phyloP scores from a whole-genome alignment of 1,140 invertebrate species.

The Ladona fulva region DNA sequence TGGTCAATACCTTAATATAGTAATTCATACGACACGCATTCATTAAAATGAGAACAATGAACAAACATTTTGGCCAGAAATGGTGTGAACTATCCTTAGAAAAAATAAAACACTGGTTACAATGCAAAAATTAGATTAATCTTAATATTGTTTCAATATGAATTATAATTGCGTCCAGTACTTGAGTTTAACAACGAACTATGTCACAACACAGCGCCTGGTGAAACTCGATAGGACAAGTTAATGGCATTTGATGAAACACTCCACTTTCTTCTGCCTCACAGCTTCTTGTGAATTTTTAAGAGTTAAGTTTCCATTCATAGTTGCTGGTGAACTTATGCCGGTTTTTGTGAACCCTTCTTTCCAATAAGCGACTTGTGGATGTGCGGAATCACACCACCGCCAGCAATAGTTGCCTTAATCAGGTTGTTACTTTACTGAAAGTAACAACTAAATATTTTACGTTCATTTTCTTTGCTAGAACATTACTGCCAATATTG shows the following conservation, averaged over 20 bases:
- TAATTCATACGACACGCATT: constrained; percentile 1
- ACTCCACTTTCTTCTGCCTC: neutral
- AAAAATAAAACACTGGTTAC: constrained; percentile 2
- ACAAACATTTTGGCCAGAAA: constrained; percentile 4
- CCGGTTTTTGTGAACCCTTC: constrained; percentile 64
- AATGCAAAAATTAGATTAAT: neutral
- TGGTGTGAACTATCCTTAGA: neutral
- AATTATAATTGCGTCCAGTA: neutral
- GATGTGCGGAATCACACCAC: constrained; percentile 98
- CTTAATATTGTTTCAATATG: neutral
- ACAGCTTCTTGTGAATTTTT: neutral
- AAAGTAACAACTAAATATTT: no score
- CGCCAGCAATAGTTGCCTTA: constrained; percentile 98
- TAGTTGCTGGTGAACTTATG: constrained; percentile 30
- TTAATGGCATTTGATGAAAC: neutral
- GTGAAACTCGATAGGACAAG: neutral
- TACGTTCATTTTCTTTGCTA: no score
- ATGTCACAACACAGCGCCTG: neutral
- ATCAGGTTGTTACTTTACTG: constrained; percentile 98
- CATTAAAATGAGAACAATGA: neutral
- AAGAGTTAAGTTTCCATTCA: no score
- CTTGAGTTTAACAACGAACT: neutral
- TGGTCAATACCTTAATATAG: constrained; percentile 1
- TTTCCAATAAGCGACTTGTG: constrained; percentile 99
- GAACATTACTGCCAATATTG: no score